Evolutionary conservation across 2,888 invertebrate genomes (phyloP).

Genomic region (Camptogramma bilineatum): DNA sequence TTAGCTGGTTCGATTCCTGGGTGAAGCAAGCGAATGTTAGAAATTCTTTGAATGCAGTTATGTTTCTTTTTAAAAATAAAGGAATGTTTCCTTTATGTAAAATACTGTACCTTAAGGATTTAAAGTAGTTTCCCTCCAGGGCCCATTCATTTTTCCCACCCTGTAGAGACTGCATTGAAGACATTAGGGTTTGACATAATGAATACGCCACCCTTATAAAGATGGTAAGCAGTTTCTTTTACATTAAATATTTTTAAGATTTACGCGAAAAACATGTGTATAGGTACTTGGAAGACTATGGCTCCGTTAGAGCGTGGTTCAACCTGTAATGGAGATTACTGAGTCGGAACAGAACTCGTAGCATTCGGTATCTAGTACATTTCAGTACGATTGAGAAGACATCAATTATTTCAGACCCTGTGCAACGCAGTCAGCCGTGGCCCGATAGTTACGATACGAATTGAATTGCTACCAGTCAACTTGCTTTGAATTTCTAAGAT

Average conservation of each 20-base stretch:
- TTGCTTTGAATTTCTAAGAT: slow-evolving; percentile 57
- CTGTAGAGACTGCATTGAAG: no score
- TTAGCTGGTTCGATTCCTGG: no score
- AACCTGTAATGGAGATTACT: slow-evolving; percentile 32
- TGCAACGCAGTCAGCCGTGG: slow-evolving; percentile 49
- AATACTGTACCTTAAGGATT: no score
- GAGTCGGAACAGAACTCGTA: slow-evolving; percentile 35
- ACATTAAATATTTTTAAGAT: not conserved
- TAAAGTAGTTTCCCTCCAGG: no score
- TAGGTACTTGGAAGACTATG: slow-evolving; percentile 12
- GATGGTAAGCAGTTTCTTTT: not conserved
- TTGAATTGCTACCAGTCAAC: slow-evolving; percentile 52
- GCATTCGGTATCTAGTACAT: slow-evolving; percentile 46
- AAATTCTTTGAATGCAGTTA: no score
- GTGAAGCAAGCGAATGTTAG: no score
- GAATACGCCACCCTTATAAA: not conserved
- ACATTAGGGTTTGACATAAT: no score
- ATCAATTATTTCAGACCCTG: slow-evolving; percentile 64
- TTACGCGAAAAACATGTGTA: slow-evolving; percentile 3
- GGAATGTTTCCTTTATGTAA: no score
- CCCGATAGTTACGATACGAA: slow-evolving; percentile 45
- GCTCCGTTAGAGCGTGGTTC: slow-evolving; percentile 18
- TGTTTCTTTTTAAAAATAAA: no score
- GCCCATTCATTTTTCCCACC: no score
- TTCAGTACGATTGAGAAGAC: slow-evolving; percentile 55